A percentile compares a stretch with the other conserved stretches of the same genome.
Evolutionary conservation across 2,797 vertebrate species (phyloP).

Genomic region (Chaetodon trifasciatus): DNA sequence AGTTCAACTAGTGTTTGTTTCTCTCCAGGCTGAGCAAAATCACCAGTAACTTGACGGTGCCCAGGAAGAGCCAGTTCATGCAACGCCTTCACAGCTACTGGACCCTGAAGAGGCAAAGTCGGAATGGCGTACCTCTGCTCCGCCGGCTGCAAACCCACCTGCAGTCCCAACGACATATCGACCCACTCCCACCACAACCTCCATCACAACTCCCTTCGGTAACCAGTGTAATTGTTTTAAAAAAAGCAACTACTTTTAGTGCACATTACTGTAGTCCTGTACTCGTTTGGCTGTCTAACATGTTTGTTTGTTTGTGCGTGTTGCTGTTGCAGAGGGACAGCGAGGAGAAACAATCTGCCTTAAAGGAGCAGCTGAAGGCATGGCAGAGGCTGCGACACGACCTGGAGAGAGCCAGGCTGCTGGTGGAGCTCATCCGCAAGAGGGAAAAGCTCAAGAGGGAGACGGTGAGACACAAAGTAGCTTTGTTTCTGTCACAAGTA

Average conservation of each 20-base stretch:
- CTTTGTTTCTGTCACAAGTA: background rate
- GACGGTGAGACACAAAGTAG: conserved; percentile 86
- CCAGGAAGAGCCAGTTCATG: conserved; percentile 99
- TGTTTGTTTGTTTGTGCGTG: conserved; percentile 53
- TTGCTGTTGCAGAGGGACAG: conserved; percentile 88
- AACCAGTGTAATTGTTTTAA: conserved; percentile 3
- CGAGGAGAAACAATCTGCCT: conserved; percentile 93
- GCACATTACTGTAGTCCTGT: background rate
- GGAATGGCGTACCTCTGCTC: conserved; percentile 96
- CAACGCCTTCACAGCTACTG: conserved; percentile 99
- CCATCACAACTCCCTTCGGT: conserved; percentile 69
- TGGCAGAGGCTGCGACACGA: conserved; percentile 99
- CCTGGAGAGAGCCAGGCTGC: conserved; percentile 95
- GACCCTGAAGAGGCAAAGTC: conserved; percentile 98
- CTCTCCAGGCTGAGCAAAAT: conserved; percentile 95
- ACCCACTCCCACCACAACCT: conserved; percentile 82
- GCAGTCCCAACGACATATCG: conserved; percentile 96
- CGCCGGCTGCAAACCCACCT: conserved; percentile 97
- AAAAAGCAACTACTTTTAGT: background rate
- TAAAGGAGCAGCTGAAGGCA: conserved; percentile 99
- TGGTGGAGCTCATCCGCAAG: conserved; percentile 99
- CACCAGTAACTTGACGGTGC: conserved; percentile 95
- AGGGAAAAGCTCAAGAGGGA: conserved; percentile 99
- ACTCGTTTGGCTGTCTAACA: background rate
- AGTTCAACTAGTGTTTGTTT: conserved; percentile 16